Evolutionary conservation across 1,140 invertebrate species (phyloP).

Genomic region (Pristionchus pacificus): DNA sequence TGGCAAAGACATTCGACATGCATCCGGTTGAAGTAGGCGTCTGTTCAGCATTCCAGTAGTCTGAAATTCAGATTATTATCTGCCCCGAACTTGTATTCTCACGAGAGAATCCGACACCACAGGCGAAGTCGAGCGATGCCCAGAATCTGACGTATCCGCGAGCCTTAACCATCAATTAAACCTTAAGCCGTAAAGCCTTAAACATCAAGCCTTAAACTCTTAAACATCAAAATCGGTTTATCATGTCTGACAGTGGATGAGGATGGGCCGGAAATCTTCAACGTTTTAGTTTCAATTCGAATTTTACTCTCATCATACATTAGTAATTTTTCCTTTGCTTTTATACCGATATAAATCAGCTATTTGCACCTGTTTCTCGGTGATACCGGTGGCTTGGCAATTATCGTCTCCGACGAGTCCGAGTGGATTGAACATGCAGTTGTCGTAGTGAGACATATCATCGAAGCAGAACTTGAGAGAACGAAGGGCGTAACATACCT

Average conservation of each 20-base stretch:
- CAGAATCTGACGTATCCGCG: background rate
- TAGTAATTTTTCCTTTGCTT: background rate
- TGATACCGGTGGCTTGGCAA: background rate
- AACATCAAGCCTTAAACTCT: too few relatives aligned
- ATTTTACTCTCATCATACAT: too few relatives aligned
- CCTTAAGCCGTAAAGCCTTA: background rate
- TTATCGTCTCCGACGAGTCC: background rate
- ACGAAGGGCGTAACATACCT: background rate
- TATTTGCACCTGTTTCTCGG: background rate
- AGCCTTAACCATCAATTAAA: background rate
- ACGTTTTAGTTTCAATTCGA: too few relatives aligned
- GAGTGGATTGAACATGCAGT: background rate
- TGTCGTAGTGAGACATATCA: background rate
- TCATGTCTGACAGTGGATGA: too few relatives aligned
- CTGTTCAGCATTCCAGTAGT: background rate
- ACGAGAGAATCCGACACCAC: background rate
- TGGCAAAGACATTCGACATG: background rate
- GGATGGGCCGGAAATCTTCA: too few relatives aligned
- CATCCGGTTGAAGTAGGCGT: background rate
- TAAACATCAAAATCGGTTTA: too few relatives aligned
- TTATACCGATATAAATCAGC: background rate
- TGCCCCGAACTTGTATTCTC: background rate
- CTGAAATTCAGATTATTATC: background rate
- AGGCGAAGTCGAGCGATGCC: background rate
- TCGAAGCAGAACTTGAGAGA: background rate